These are phyloP conservation scores for Maniola jurtina DNA, from an alignment of 1,140 invertebrate species.

Conservation along the genomic window DNA sequence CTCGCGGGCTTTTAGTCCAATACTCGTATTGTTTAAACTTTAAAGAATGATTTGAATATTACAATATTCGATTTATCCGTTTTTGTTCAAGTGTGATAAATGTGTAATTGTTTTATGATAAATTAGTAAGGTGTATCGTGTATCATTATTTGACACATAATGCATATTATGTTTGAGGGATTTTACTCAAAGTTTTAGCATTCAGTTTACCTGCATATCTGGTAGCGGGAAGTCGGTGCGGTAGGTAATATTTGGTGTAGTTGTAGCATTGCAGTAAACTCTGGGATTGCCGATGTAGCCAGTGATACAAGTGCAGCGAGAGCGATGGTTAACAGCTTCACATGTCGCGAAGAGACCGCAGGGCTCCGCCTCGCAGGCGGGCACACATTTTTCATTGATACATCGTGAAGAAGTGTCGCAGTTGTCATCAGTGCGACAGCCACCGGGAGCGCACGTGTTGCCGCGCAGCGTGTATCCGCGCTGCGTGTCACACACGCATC, in stretches of 20 bases:
- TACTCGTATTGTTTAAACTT: no score
- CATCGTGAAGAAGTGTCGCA: conserved; percentile 89
- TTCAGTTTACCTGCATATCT: conserved; percentile 85
- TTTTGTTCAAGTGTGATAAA: background rate
- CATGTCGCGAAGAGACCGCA: conserved; percentile 90
- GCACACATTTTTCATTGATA: conserved; percentile 84
- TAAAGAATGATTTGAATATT: background rate
- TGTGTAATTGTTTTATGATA: background rate
- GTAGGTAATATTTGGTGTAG: conserved; percentile 67
- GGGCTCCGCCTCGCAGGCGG: conserved; percentile 84
- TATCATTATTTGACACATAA: no score
- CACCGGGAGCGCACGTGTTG: conserved; percentile 88
- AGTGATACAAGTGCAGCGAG: conserved; percentile 86
- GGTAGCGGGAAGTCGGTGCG: conserved; percentile 91
- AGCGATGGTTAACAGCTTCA: conserved; percentile 87
- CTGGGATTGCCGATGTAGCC: conserved; percentile 86
- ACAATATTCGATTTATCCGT: background rate
- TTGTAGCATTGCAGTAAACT: conserved; percentile 80
- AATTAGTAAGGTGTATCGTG: no score
- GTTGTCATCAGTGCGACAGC: conserved; percentile 86
- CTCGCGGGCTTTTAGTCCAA: no score
- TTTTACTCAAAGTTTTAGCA: background rate
- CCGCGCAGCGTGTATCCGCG: conserved; percentile 87
- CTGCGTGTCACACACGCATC: conserved; percentile 88
- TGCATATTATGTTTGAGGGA: no score